phyloP scores from a whole-genome alignment of 2,113 vertebrate genomes.

The Rhinogobius similis region DNA sequence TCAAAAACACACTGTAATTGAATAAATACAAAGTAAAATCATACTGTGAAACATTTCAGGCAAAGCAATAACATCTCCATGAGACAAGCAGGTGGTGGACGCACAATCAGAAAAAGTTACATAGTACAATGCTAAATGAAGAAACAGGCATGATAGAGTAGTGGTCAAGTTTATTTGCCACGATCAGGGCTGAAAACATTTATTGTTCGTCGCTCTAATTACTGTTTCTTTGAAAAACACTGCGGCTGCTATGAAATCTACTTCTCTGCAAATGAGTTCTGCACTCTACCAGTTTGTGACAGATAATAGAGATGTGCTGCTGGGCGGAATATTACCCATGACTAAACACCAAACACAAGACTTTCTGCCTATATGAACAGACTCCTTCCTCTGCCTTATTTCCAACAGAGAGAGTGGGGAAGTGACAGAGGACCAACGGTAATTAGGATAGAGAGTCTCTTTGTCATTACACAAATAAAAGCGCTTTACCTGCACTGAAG shows the following conservation, averaged over 20 bases:
- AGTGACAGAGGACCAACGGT: conserved; percentile 53
- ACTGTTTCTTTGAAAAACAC: conserved; percentile 17
- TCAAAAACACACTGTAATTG: too few species aligned
- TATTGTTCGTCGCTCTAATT: conserved; percentile 10
- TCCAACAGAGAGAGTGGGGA: conserved; percentile 37
- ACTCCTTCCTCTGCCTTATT: conserved; percentile 44
- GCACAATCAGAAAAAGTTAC: too few species aligned
- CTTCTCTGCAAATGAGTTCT: conserved; percentile 49
- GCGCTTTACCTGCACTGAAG: conserved; percentile 48
- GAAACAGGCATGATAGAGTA: not conserved
- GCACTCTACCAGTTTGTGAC: conserved; percentile 38
- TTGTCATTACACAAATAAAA: conserved; percentile 49
- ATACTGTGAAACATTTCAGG: too few species aligned
- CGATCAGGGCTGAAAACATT: conserved; percentile 1
- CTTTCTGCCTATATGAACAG: conserved; percentile 33
- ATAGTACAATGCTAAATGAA: not conserved
- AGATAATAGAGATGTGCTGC: conserved; percentile 45
- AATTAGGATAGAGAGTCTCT: conserved; percentile 64
- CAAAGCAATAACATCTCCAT: too few species aligned
- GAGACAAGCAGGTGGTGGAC: too few species aligned
- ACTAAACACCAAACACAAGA: conserved; percentile 33
- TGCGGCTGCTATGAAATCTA: conserved; percentile 21
- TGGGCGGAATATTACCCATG: conserved; percentile 48
- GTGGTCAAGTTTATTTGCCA: not conserved
- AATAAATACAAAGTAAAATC: too few species aligned